A percentile compares a stretch with the other conserved stretches of the same genome.
Conservation (phyloP, 2,888 invertebrate species). For the Lasius fuliginosus region DNA sequence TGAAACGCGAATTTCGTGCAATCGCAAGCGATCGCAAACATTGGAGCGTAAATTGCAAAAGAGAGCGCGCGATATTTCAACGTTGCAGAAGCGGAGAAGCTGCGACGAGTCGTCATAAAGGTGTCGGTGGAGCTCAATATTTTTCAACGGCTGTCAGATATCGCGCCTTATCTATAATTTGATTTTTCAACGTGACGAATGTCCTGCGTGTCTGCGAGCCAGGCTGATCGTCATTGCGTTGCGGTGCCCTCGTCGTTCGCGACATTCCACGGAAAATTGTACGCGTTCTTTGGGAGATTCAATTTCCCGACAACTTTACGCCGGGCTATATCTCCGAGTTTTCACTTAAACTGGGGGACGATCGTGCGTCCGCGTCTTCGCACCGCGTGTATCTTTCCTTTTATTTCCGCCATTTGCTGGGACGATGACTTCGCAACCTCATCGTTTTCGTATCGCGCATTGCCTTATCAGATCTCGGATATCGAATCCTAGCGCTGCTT, state of each 20-base stretch:
- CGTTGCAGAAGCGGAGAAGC: neutral
- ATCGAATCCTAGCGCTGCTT: constrained; percentile 39
- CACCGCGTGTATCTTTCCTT: constrained; percentile 35
- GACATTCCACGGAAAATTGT: constrained; percentile 64
- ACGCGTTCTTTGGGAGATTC: constrained; percentile 50
- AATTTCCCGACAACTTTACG: constrained; percentile 30
- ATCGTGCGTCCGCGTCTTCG: neutral
- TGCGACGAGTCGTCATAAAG: constrained; percentile 12
- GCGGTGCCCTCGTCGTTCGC: constrained; percentile 37
- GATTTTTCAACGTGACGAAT: constrained; percentile 16
- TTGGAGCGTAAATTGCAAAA: constrained; percentile 21
- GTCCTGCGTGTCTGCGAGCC: neutral
- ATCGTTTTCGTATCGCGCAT: neutral
- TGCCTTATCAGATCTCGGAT: constrained; percentile 56
- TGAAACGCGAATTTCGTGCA: constrained; percentile 36
- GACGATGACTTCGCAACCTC: constrained; percentile 3
- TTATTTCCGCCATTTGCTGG: constrained; percentile 53
- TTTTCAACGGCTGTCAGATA: constrained; percentile 26
- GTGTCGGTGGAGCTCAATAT: neutral
- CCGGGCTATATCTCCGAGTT: constrained; percentile 55
- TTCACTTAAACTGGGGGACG: constrained; percentile 65
- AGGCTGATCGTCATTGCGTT: neutral
- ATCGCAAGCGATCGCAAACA: constrained; percentile 37
- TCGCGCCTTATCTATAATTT: constrained; percentile 38
- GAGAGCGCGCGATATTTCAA: neutral